Evolutionary conservation across 2,888 invertebrate genomes (phyloP).

Genomic region (Dastarcus helophoroides): DNA sequence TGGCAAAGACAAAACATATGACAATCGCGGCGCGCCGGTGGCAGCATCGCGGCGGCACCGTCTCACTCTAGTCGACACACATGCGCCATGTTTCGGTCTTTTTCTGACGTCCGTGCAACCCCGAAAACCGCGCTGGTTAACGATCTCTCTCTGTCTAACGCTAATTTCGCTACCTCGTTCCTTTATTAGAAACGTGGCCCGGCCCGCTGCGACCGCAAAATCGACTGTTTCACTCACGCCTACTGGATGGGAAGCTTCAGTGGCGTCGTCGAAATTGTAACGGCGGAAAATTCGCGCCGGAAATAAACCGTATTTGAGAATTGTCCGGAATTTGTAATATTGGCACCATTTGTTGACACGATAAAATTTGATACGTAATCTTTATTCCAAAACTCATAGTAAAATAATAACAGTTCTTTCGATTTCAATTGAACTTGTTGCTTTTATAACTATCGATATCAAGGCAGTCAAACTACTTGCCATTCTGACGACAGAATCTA

Average conservation of each 20-base stretch:
- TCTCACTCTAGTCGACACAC: constrained; percentile 4
- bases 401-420: too few species aligned
- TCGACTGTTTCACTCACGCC: constrained; percentile 47
- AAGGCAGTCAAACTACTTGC: too few species aligned
- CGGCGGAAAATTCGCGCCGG: too few species aligned
- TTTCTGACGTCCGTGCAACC: constrained; percentile 8
- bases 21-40: constrained; percentile 22
- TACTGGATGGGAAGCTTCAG: constrained; percentile 39
- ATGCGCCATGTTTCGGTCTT: too few species aligned
- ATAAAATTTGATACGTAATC: too few species aligned
- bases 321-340: too few species aligned
- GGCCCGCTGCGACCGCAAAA: constrained; percentile 58
- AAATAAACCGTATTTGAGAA: too few species aligned
- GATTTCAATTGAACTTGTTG: too few species aligned
- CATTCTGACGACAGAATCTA: too few species aligned
- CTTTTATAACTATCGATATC: too few species aligned
- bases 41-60: constrained; percentile 19
- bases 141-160: constrained; percentile 35
- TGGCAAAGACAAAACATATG: constrained; percentile 32
- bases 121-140: constrained; percentile 36
- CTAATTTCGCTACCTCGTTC: constrained; percentile 54
- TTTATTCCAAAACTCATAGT: too few species aligned
- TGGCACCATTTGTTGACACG: too few species aligned
- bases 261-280: constrained; percentile 31
- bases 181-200: constrained; percentile 57